phyloP scores from a whole-genome alignment of 2,888 invertebrate species.

The Apodemia hepburni region DNA sequence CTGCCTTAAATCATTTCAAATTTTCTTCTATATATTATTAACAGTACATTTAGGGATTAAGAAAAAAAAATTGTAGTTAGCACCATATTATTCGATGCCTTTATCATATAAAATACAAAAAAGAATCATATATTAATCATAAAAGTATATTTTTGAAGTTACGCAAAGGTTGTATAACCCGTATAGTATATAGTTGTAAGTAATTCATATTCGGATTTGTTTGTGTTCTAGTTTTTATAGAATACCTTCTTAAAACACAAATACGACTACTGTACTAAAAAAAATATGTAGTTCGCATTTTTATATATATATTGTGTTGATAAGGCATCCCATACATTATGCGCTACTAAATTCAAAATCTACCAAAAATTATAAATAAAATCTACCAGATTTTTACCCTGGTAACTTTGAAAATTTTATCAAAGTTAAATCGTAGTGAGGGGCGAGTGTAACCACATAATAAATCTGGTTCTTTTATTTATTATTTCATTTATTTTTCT shows the following conservation, averaged over 20 bases:
- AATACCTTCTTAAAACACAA: conserved; percentile 4
- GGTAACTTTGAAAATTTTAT: no score
- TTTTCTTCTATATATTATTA: no score
- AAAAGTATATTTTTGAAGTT: no score
- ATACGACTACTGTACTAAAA: background rate
- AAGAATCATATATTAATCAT: no score
- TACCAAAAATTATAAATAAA: background rate
- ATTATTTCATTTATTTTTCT: conserved; percentile 8
- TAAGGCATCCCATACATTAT: background rate
- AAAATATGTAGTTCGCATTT: background rate
- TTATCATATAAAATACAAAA: no score
- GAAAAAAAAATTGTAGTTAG: no score
- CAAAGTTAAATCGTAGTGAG: background rate
- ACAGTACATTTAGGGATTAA: no score
- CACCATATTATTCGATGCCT: no score
- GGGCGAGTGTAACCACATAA: conserved; percentile 4
- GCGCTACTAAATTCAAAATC: background rate
- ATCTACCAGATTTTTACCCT: no score
- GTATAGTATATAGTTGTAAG: background rate
- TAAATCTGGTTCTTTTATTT: conserved; percentile 14
- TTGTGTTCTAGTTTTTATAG: conserved; percentile 4
- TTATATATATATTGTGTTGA: no score
- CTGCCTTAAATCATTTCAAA: background rate
- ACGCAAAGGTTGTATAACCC: no score
- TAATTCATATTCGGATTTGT: conserved; percentile 4